Evolutionary conservation across 2,797 vertebrate species (phyloP).

Genomic region (Malurus leucopterus): DNA sequence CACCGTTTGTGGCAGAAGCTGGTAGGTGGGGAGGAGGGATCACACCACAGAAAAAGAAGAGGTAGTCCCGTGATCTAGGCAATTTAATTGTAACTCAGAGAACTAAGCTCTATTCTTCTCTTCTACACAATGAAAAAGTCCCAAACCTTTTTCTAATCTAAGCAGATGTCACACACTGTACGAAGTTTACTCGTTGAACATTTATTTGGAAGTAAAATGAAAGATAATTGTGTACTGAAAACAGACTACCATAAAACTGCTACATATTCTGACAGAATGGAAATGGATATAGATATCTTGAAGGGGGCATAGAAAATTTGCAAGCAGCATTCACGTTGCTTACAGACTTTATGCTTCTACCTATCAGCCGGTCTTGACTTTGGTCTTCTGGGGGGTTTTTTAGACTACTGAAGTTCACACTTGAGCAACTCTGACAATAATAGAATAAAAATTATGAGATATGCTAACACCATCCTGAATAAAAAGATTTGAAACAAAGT

Average conservation of each 20-base stretch:
- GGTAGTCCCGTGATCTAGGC: neutral
- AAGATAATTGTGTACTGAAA: neutral
- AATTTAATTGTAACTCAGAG: slow-evolving; percentile 10
- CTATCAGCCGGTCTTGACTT: neutral
- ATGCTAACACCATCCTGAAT: neutral
- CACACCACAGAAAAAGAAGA: slow-evolving; percentile 1
- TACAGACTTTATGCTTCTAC: neutral
- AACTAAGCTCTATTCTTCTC: neutral
- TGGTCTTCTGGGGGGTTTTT: rapidly evolving
- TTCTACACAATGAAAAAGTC: neutral
- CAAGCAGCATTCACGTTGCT: neutral
- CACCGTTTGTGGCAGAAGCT: neutral
- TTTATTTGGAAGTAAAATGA: neutral
- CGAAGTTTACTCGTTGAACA: neutral
- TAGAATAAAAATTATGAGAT: neutral
- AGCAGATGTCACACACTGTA: neutral
- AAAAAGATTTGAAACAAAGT: neutral
- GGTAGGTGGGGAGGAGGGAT: slow-evolving; percentile 25
- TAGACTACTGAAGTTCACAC: neutral
- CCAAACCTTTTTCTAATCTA: neutral
- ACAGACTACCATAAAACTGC: neutral
- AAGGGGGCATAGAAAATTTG: neutral
- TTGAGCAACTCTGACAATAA: neutral
- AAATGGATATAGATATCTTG: neutral
- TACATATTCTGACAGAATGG: neutral